Evolutionary conservation across 2,888 invertebrate species (phyloP).

Genomic region (Cheilosia vernalis): DNA sequence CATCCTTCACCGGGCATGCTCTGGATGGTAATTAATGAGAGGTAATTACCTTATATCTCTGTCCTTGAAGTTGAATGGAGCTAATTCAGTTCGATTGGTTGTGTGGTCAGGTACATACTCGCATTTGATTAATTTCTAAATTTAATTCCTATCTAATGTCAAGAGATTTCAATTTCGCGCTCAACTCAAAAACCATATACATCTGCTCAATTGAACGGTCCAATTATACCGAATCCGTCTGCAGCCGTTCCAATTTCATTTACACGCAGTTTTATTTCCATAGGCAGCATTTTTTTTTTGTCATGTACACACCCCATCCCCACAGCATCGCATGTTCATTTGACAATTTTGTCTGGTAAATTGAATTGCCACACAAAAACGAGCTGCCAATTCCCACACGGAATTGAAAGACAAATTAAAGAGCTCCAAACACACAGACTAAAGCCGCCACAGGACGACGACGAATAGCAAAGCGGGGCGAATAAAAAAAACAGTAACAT

Average conservation of each 20-base stretch:
- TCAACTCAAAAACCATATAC: neutral
- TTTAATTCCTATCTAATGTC: conserved; percentile 1
- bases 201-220: conserved; percentile 11
- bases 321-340: conserved; percentile 35
- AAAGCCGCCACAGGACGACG: conserved; percentile 16
- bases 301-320: neutral
- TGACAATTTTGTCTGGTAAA: conserved; percentile 68
- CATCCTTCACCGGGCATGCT: conserved; percentile 14
- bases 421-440: conserved; percentile 70
- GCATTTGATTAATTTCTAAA: neutral
- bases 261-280: conserved; percentile 56
- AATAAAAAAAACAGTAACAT: conserved; percentile 3
- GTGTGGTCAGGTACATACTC: neutral
- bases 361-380: conserved; percentile 73
- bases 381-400: conserved; percentile 74
- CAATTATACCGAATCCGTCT: conserved; percentile 40
- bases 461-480: conserved; percentile 2
- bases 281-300: neutral
- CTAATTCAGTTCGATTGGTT: conserved; percentile 35
- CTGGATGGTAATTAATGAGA: conserved; percentile 55
- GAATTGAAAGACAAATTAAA: conserved; percentile 78
- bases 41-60: conserved; percentile 34
- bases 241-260: conserved; percentile 44
- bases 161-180: conserved; percentile 11
- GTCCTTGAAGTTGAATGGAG: neutral